These are phyloP conservation scores for Oscarella lobularis DNA, from an alignment of 37 sponge, comb jelly and placozoan species.

Conservation along the genomic window DNA sequence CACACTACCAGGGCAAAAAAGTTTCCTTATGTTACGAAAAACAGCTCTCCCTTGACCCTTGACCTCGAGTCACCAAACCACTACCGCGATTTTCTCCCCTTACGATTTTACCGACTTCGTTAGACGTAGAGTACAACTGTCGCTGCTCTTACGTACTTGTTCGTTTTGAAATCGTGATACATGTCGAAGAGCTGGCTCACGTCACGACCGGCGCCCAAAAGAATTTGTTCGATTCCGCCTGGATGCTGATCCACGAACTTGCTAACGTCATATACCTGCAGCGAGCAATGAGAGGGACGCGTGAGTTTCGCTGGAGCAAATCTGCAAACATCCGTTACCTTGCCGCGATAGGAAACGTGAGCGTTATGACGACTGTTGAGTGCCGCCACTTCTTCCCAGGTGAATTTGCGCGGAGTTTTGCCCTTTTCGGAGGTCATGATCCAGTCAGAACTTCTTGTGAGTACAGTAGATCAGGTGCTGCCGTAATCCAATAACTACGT, in stretches of 20 bases:
- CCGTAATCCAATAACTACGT: not conserved
- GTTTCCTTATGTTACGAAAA: too few relatives aligned
- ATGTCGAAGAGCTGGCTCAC: slow-evolving; percentile 79
- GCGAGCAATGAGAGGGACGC: too few relatives aligned
- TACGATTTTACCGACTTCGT: too few relatives aligned
- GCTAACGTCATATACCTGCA: slow-evolving; percentile 86
- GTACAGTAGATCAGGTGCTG: slow-evolving; percentile 4
- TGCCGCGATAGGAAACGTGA: slow-evolving; percentile 80
- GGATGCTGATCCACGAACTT: slow-evolving; percentile 70
- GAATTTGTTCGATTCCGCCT: slow-evolving; percentile 84
- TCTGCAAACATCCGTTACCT: slow-evolving; percentile 39
- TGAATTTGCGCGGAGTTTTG: slow-evolving; percentile 20
- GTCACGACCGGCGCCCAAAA: slow-evolving; percentile 85
- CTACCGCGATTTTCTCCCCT: too few relatives aligned
- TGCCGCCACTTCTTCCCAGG: slow-evolving; percentile 68
- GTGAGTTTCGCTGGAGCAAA: too few relatives aligned
- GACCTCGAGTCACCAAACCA: too few relatives aligned
- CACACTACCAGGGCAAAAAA: too few relatives aligned
- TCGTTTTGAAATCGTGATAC: slow-evolving; percentile 52
- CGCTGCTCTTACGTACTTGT: slow-evolving; percentile 65
- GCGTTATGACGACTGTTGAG: slow-evolving; percentile 72
- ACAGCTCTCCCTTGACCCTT: too few relatives aligned
- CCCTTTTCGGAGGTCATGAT: not conserved
- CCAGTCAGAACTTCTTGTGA: too few relatives aligned
- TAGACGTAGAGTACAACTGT: too few relatives aligned